Conservation (phyloP, 2,113 vertebrate genomes). For the Limnothrissa miodon region DNA sequence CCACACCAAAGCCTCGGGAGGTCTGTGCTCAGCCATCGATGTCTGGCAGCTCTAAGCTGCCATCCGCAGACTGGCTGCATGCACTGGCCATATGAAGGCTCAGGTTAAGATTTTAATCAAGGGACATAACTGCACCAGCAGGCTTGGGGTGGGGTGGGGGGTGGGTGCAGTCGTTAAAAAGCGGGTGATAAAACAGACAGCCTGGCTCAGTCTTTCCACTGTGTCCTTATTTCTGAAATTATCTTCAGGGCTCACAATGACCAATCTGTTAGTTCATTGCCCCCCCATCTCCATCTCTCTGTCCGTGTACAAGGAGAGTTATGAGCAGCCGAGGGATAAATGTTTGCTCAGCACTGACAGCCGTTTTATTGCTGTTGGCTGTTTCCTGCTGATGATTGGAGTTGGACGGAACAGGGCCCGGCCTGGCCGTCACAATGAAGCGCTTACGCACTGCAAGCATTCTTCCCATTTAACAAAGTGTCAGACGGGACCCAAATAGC, state of each 20-base stretch:
- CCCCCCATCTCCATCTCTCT: too few relatives aligned
- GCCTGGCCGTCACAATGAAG: not conserved
- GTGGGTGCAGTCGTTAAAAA: not conserved
- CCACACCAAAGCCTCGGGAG: not conserved
- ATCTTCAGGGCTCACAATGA: not conserved
- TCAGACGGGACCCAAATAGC: constrained; percentile 13
- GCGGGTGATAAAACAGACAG: not conserved
- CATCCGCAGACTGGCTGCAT: not conserved
- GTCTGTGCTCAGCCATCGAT: not conserved
- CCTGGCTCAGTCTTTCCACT: not conserved
- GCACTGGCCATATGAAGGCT: not conserved
- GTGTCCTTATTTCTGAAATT: constrained; percentile 3
- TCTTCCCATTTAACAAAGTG: constrained; percentile 28
- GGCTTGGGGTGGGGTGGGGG: not conserved
- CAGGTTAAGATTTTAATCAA: not conserved
- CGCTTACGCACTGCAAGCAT: constrained; percentile 24
- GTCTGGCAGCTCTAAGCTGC: not conserved
- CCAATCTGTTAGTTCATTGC: not conserved
- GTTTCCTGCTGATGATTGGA: not conserved
- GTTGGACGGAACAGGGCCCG: not conserved
- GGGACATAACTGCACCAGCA: not conserved
- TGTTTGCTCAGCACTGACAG: not conserved
- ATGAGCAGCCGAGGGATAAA: not conserved
- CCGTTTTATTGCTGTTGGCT: not conserved
- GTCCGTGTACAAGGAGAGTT: not conserved